These are phyloP conservation scores for Papilio glaucus DNA, from an alignment of 1,140 invertebrate genomes.

Conservation along the genomic window DNA sequence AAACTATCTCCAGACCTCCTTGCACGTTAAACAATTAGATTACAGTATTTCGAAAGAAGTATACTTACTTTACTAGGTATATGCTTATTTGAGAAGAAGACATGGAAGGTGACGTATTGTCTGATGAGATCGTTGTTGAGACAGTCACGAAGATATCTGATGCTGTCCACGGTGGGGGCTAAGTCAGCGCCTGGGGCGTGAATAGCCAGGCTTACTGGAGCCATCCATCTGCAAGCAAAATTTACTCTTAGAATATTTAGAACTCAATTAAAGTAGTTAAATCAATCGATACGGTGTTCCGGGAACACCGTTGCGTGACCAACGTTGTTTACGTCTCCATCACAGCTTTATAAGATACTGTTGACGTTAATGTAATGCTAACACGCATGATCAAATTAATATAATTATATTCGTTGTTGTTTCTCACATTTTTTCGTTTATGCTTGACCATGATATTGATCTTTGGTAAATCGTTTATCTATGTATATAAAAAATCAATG, in stretches of 20 bases:
- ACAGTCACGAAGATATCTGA: conserved; percentile 88
- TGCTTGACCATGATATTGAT: background rate
- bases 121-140: conserved; percentile 86
- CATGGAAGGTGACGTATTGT: conserved; percentile 92
- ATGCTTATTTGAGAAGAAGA: conserved; percentile 93
- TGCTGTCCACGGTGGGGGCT: conserved; percentile 86
- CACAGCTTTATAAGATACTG: conserved; percentile 28
- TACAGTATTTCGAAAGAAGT: no score
- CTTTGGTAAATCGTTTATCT: background rate
- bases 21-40: no score
- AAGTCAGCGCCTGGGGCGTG: conserved; percentile 91
- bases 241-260: conserved; percentile 13
- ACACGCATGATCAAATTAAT: conserved; percentile 30
- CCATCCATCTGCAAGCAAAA: conserved; percentile 84
- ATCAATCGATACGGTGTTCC: conserved; percentile 61
- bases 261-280: conserved; percentile 45
- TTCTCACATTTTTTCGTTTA: conserved; percentile 10
- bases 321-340: conserved; percentile 53
- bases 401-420: conserved; percentile 12
- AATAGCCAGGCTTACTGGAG: conserved; percentile 89
- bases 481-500: background rate
- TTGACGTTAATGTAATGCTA: conserved; percentile 30
- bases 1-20: no score
- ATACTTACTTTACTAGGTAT: conserved; percentile 88
- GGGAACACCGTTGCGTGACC: conserved; percentile 59